Base-by-base conservation (phyloP, 2,888 invertebrate genomes). In the Phaedon cochleariae region DNA sequence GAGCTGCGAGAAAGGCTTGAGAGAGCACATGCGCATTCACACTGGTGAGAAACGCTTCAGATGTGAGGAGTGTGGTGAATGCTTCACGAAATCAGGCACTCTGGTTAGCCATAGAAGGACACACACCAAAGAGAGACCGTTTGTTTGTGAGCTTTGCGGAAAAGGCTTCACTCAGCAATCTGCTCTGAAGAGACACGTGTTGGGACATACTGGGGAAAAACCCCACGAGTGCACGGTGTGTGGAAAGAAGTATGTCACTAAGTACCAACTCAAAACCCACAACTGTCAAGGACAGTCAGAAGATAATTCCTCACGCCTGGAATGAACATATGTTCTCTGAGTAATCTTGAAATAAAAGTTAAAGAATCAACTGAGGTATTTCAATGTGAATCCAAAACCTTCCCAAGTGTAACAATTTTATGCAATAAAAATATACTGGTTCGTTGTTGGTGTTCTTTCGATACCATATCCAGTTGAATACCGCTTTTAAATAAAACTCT, bases 101-200 rank as follows among this genome's bases (percentile, higher is more conserved):
- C 54, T 77, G 17, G 52, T 66, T 5, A 68, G 69, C 22, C 78
- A 77, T 52, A 59, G 64, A 12, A 67, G 78, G 15, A 73, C 73
- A 0, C 79, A 78, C 52, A 76, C 77, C 7, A 76, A 75, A 46
- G 76, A 74, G 49, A 76, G 73, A 62, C 79, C 77, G 15, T 76
- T 73, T 58, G 64, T 65, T 26, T 79, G 79, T 45, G 82, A 84
- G 46, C 79, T 84, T 58, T 87, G 87, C 64, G 81, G 81, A 1
- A 86, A 85, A 70, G 81, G 84, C 1, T 87, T 87, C 73, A 85
- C 86, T 0, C 87, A 87, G 72, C 82, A 85, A 20, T 84, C 86
- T 2, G 85, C 85, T 1, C 77, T 87, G 7, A 86, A 85, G 2
- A 85, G 86, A 58, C 87, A 87, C 70, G 70, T 75, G 73, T 51